Base-by-base conservation (phyloP, 2,113 vertebrate genomes). In the Oxygymnocypris stewartii region DNA sequence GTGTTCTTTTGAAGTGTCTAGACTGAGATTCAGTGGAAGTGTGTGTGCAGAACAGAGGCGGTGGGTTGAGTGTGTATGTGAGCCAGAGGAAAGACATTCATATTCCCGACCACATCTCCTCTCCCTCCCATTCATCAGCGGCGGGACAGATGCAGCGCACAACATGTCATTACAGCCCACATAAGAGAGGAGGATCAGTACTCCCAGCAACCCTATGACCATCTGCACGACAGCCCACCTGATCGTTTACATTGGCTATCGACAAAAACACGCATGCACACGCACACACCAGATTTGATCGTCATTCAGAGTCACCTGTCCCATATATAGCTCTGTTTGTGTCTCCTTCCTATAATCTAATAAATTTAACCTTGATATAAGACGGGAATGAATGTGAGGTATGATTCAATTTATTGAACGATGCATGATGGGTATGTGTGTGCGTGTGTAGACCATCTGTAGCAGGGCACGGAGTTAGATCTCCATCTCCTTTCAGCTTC, bases 401-500 rank as follows among this genome's bases (percentile, higher is more conserved):
- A 73, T 73, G 69, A 42, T 73, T 80, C 61, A 37, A 51, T 65
- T 77, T 75, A 75, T 84, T 79, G 49, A 84, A 82, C 31, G 13
- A n/a, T 81, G n/a, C 44, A 69, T 59, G 90, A 51, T 77, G 47
- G 79, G 44, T 80, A 44, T 77, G 78, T 54, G 67, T 84, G 42
- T 71, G 65, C 14, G 40, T 20, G 59, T 28, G 49, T 54, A 16
- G 79, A 9, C 71, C 79, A 61, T 82, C 54, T 82, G 54, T 63
- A 57, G 59, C n/a, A 54, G 59, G 18, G 47, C n/a, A 76, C 23
- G 25, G 47, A 86, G 65, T 86, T 49, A 86, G 67, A 84, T 80
- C 81, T 84, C 37, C 83, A 84, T 88, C 81, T 88, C 23, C 57
- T 28, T 61, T 88, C 74, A 74, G 63, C 81, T 73, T 75, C 67